These are phyloP conservation scores for Carassius carassius DNA, from an alignment of 2,113 vertebrate genomes.

Conservation along the genomic window DNA sequence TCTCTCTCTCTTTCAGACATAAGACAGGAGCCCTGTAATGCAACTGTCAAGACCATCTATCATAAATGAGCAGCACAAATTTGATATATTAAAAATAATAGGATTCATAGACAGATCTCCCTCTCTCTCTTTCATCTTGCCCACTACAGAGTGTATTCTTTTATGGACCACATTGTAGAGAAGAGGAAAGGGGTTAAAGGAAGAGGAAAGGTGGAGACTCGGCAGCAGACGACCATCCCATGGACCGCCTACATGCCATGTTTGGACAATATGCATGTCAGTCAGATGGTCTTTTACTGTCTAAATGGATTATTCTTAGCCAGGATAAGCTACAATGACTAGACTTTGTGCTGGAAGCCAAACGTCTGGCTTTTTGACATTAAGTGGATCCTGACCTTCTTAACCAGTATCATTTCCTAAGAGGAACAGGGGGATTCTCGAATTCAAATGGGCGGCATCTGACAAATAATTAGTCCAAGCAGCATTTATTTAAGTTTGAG, in stretches of 20 bases:
- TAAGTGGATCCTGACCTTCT: neutral
- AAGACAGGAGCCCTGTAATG: conserved; percentile 54
- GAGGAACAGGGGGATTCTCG: neutral
- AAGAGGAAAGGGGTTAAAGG: conserved; percentile 1
- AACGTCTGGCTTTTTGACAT: neutral
- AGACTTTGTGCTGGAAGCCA: neutral
- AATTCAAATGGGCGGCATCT: neutral
- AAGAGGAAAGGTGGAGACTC: neutral
- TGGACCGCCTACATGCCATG: neutral
- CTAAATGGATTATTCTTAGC: neutral
- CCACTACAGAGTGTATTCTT: neutral
- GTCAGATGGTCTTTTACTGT: neutral
- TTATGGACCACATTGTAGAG: neutral
- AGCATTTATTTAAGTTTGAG: neutral
- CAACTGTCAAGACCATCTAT: conserved; percentile 12
- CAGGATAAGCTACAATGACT: neutral
- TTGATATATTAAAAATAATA: conserved; percentile 1
- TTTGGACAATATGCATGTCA: neutral
- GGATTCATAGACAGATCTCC: neutral
- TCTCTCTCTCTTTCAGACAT: conserved; percentile 44
- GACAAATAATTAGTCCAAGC: neutral
- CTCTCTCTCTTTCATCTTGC: too few relatives aligned
- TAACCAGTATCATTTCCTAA: neutral
- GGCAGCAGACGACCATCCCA: neutral
- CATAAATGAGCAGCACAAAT: conserved; percentile 47